Conservation (phyloP, 2,113 vertebrate species). For the Fregetta grallaria region DNA sequence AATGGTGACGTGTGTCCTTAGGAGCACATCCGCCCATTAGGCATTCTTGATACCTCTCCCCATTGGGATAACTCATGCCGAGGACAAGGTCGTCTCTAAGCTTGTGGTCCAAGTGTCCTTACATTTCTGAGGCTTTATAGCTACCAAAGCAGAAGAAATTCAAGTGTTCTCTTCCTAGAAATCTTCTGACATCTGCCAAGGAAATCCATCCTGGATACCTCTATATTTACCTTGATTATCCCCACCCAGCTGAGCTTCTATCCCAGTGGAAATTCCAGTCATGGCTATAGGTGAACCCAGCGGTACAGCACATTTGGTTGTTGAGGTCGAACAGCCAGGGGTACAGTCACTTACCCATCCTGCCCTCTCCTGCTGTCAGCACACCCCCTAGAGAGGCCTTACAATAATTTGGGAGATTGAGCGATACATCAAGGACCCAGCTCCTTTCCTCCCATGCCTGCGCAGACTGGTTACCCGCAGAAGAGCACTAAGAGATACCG, state of each 20-base stretch:
- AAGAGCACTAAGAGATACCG: not conserved
- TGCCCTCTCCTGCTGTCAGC: not conserved
- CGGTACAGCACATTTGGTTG: not conserved
- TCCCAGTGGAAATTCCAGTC: not conserved
- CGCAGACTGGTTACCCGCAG: not conserved
- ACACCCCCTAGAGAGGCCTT: not conserved
- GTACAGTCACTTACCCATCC: not conserved
- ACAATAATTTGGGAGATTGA: fast-evolving
- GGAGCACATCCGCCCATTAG: not conserved
- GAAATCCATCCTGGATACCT: not conserved
- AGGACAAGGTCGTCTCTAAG: not conserved
- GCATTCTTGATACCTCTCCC: no score
- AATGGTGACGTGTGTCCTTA: fast-evolving
- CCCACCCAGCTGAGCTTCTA: not conserved
- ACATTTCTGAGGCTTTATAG: not conserved
- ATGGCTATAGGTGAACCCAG: not conserved
- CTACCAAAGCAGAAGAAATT: not conserved
- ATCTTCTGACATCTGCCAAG: not conserved
- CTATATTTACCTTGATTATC: not conserved
- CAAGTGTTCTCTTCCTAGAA: not conserved
- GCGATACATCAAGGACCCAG: fast-evolving
- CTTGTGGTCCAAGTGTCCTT: not conserved
- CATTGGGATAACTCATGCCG: fast-evolving
- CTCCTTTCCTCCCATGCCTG: not conserved
- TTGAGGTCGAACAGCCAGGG: fast-evolving